These are phyloP conservation scores for Tyria jacobaeae DNA, from an alignment of 2,888 invertebrate genomes.

Conservation along the genomic window DNA sequence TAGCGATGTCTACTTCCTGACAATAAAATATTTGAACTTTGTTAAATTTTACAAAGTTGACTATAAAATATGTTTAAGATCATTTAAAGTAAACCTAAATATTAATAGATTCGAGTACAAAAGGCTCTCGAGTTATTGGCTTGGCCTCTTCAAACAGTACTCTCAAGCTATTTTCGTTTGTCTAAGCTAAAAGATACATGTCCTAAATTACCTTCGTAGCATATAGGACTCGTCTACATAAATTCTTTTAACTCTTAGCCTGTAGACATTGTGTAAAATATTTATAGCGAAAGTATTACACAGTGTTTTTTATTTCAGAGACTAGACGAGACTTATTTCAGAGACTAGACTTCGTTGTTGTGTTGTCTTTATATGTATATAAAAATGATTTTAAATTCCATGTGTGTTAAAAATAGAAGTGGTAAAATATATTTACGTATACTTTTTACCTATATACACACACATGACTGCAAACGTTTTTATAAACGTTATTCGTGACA, in stretches of 20 bases:
- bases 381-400: too few species aligned
- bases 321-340: too few species aligned
- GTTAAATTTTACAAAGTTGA: background rate
- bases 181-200: conserved; percentile 4
- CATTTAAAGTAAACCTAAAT: background rate
- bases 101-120: background rate
- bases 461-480: too few species aligned
- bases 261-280: background rate
- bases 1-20: background rate
- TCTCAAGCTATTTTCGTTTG: conserved; percentile 6
- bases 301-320: too few species aligned
- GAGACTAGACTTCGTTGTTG: background rate
- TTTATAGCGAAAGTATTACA: background rate
- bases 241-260: background rate
- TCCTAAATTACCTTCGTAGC: conserved; percentile 12
- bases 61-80: background rate
- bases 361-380: too few species aligned
- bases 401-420: too few species aligned
- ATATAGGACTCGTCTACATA: background rate
- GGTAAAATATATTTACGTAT: too few species aligned
- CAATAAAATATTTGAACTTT: background rate
- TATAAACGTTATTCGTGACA: too few species aligned
- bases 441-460: too few species aligned
- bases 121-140: conserved; percentile 1
- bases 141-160: conserved; percentile 2